A percentile compares a stretch with the other conserved stretches of the same genome.
Conservation (phyloP, 2,888 invertebrate genomes). For the Halictus quadricinctus region DNA sequence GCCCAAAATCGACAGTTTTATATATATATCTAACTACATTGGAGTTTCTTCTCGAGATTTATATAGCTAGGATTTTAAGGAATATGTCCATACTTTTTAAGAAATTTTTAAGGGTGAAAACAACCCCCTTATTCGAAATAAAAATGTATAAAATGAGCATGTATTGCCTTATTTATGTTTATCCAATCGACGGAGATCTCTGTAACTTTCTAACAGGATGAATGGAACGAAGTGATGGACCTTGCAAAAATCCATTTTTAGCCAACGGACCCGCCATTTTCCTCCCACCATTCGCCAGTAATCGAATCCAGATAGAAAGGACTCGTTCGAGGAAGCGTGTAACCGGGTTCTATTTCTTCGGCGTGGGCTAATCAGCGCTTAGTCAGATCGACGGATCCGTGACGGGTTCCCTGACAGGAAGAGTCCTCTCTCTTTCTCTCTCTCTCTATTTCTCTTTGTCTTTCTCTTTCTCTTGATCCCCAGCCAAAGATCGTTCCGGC, state of each 20-base stretch:
- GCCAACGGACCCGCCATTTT: not conserved
- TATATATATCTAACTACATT: not conserved
- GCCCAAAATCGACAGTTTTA: not conserved
- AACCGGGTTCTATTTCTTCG: constrained; percentile 47
- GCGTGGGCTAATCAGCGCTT: constrained; percentile 58
- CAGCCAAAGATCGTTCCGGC: constrained; percentile 51
- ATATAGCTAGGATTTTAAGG: too few relatives aligned
- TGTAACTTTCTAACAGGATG: not conserved
- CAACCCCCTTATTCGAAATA: not conserved
- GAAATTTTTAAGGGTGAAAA: not conserved
- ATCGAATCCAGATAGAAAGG: constrained; percentile 22
- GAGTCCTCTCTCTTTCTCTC: constrained; percentile 2
- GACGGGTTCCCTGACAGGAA: constrained; percentile 50
- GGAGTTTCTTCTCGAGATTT: too few relatives aligned
- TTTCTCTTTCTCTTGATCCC: constrained; percentile 25
- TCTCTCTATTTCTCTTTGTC: not conserved
- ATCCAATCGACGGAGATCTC: not conserved
- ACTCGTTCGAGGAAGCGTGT: constrained; percentile 20
- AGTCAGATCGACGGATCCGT: constrained; percentile 62
- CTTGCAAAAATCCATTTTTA: not conserved
- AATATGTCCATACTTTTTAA: not conserved
- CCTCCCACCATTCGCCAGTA: not conserved
- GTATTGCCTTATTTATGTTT: not conserved
- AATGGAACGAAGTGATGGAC: not conserved
- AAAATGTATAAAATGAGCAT: not conserved